Percentiles rank a stretch among this genome's conserved stretches.
Evolutionary conservation across 2,888 invertebrate genomes (phyloP).

Genomic region (Agrochola litura): DNA sequence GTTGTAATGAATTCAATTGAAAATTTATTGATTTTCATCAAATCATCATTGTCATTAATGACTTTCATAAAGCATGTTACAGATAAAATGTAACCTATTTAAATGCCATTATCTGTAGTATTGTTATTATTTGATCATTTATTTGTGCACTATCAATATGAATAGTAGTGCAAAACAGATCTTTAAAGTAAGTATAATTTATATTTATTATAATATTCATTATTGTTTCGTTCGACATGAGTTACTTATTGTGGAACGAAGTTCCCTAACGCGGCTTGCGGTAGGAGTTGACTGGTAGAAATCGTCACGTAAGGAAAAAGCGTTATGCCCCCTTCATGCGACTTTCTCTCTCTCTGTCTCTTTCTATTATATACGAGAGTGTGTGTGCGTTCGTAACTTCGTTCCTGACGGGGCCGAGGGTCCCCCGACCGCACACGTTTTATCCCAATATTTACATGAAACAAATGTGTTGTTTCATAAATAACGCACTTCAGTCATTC

Average conservation of each 20-base stretch:
- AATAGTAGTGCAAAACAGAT: background rate
- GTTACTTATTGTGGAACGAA: background rate
- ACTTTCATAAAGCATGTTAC: background rate
- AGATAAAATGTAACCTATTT: background rate
- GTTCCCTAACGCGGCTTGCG: too few species aligned
- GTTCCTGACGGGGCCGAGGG: too few species aligned
- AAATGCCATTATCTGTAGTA: constrained; percentile 13
- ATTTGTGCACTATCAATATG: background rate
- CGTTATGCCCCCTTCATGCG: too few species aligned
- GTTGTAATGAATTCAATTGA: background rate
- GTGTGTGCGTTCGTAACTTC: too few species aligned
- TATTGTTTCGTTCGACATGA: constrained; percentile 7
- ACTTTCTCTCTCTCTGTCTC: too few species aligned
- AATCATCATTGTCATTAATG: background rate
- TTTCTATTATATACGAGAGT: too few species aligned
- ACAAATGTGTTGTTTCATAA: constrained; percentile 7
- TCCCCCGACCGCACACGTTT: too few species aligned
- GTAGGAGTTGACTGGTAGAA: too few species aligned
- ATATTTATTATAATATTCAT: background rate
- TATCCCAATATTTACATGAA: background rate
- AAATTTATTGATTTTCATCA: background rate
- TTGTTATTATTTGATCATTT: constrained; percentile 1
- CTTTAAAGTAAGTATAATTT: constrained; percentile 1
- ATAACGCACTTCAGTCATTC: constrained; percentile 1
- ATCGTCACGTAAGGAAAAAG: too few species aligned